Percentiles rank a stretch among this genome's conserved stretches.
Evolutionary conservation across 2,113 vertebrate species (phyloP).

Genomic region (Oncorhynchus keta): DNA sequence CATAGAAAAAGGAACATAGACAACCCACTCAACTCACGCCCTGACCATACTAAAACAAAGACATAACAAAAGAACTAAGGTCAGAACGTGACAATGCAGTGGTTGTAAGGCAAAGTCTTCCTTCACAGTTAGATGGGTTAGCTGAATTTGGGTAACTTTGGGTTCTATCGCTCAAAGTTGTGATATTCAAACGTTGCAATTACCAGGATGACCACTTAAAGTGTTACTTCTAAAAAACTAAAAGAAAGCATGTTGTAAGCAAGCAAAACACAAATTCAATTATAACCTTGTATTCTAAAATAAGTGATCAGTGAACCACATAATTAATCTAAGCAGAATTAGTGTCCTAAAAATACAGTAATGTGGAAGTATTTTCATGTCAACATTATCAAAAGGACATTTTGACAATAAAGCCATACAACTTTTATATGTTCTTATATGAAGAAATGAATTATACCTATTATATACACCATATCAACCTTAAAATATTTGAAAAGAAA

Average conservation of each 20-base stretch:
- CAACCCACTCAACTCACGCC: too few species aligned
- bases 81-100: background rate
- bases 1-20: too few species aligned
- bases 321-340: background rate
- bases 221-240: background rate
- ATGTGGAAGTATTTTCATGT: background rate
- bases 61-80: too few species aligned
- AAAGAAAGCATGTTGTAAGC: background rate
- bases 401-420: too few species aligned
- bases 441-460: too few species aligned
- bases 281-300: too few species aligned
- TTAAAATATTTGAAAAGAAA: too few species aligned
- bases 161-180: background rate
- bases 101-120: constrained; percentile 1
- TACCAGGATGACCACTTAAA: background rate
- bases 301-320: background rate
- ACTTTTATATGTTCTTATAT: too few species aligned
- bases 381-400: background rate
- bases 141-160: background rate
- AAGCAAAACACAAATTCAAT: background rate
- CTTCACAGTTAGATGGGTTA: background rate
- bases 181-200: background rate
- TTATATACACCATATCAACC: too few species aligned
- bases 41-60: too few species aligned
- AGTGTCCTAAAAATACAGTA: too few species aligned